Conservation (phyloP, 2,113 vertebrate genomes). For the Cochlearius cochlearius region DNA sequence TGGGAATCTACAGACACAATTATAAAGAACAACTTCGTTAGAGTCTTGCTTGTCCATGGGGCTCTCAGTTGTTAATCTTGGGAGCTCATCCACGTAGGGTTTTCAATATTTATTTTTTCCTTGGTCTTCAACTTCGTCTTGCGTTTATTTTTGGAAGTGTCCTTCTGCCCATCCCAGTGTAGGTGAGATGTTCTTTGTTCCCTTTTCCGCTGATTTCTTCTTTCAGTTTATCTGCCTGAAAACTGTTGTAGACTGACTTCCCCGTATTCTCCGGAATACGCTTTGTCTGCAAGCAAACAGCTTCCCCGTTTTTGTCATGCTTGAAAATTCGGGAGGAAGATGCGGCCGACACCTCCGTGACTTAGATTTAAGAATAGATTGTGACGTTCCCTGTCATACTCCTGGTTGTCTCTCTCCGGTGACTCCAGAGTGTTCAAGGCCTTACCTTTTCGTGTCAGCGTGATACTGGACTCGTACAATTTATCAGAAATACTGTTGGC, state of each 20-base stretch:
- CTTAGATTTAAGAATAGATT: not conserved
- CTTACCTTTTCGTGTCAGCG: accelerated
- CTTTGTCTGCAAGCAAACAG: not conserved
- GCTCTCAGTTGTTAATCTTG: not conserved
- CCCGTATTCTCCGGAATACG: accelerated
- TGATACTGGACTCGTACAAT: accelerated
- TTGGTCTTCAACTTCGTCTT: not conserved
- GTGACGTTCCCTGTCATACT: not conserved
- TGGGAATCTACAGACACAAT: not conserved
- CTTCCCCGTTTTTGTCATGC: not conserved
- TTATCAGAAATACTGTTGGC: accelerated
- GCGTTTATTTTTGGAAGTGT: not conserved
- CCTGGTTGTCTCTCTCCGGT: not conserved
- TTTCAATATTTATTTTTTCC: not conserved
- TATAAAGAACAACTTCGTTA: not conserved
- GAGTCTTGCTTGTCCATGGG: not conserved
- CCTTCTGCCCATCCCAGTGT: not conserved
- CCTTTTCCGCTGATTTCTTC: not conserved
- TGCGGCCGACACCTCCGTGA: accelerated
- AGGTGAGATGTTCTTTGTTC: not conserved
- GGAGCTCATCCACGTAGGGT: not conserved
- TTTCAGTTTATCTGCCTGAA: accelerated
- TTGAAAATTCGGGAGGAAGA: not conserved
- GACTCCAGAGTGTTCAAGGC: not conserved
- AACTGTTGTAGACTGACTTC: not conserved